A percentile compares a stretch with the other conserved stretches of the same genome.
These are phyloP conservation scores for Riparia riparia DNA, from an alignment of 2,113 vertebrate species.

Conservation along the genomic window DNA sequence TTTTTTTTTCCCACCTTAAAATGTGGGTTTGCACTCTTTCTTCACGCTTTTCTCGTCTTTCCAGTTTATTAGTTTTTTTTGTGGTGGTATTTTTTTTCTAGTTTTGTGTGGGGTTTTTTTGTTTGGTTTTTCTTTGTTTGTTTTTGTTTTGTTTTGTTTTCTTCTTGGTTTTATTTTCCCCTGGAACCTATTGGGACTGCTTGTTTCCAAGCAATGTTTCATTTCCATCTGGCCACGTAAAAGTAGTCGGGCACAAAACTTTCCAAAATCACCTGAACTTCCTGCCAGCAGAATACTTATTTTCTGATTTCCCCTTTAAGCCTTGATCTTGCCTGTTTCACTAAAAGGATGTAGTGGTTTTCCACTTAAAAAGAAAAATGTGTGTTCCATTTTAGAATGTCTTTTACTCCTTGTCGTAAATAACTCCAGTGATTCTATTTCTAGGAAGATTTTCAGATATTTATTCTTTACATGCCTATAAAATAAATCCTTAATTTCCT, in stretches of 20 bases:
- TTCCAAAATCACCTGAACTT: slow-evolving; percentile 35
- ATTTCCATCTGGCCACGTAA: not conserved
- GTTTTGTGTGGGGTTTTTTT: not conserved
- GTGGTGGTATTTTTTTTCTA: not conserved
- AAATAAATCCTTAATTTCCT: slow-evolving; percentile 67
- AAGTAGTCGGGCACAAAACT: not conserved
- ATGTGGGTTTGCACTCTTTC: not conserved
- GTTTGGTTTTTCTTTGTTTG: not conserved
- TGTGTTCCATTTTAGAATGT: slow-evolving; percentile 18
- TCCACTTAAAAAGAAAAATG: slow-evolving; percentile 38
- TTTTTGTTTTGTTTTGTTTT: not conserved
- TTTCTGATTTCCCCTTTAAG: not conserved
- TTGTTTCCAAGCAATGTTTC: slow-evolving; percentile 24
- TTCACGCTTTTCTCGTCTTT: not conserved
- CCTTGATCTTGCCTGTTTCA: not conserved
- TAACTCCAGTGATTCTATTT: slow-evolving; percentile 42
- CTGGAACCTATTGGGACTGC: not conserved
- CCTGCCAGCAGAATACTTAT: slow-evolving; percentile 4
- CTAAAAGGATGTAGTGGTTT: not conserved
- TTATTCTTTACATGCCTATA: slow-evolving; percentile 20
- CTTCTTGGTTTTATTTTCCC: slow-evolving; percentile 5
- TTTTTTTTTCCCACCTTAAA: rapidly evolving
- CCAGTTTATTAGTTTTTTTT: not conserved
- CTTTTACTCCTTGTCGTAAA: slow-evolving; percentile 38
- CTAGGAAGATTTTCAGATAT: slow-evolving; percentile 35